Base-by-base conservation (phyloP, 1,140 invertebrate genomes). In the Drosophila sucinea region DNA sequence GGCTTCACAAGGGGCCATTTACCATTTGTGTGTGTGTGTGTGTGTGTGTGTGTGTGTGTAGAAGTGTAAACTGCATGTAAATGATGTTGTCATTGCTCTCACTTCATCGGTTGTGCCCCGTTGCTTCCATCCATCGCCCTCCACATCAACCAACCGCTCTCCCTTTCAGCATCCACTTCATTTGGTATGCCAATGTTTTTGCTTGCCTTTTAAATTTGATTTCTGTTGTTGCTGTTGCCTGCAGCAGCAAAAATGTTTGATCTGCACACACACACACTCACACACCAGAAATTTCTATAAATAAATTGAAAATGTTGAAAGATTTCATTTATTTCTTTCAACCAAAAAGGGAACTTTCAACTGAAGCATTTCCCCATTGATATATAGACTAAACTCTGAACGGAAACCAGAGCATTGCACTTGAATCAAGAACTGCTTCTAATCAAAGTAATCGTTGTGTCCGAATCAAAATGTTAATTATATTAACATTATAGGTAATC, bases 61-160 rank as follows among this genome's bases (percentile, higher is more conserved):
- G 27, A 80, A 67, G 72, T 80, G 78, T 80, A 64, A 74, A 61
- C 65, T 70, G 65, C 77, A 75, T 60, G 64, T 79, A 79, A 67
- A 81, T 68, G 70, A 77, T 69, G 67, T 73, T 81, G 66, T 81
- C 70, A 81, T 72, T 70, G 67, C 60, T 60, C 41, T 56, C 60
- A 25, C 23, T 51, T 55, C 54, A 32, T 51, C 40, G 23, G 17
- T 41, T 35, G 33, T n/a, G 30, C 29, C 51, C n/a, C 44, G 25
- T 40, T 7, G 30, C 10, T 41, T 33, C 25, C 54, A 30, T 33
- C 29, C 40, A 11, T 27, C 10, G 44, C 4, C 8, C 25, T 54
- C 32, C 40, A 7, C 35, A 6, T 2, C 10, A 47, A 6, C 10
- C 25, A 1, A 4, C 17, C 27, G 4, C 25, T 60, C 30, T n/a